phyloP scores from a whole-genome alignment of 2,888 invertebrate genomes.

The Archaeoteleia sp. region DNA sequence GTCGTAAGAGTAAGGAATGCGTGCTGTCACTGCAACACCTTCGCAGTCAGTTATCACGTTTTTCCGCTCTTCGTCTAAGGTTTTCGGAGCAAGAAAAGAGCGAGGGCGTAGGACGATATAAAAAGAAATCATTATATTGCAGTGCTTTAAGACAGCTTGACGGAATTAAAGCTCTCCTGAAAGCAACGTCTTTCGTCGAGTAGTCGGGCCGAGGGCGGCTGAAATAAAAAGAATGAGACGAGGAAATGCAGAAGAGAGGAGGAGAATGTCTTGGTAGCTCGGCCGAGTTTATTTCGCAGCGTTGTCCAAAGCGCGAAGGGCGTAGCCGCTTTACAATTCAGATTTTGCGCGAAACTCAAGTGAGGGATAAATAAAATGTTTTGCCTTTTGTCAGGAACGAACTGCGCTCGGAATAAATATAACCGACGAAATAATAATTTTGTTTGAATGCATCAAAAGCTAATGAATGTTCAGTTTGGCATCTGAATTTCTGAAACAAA shows the following conservation, averaged over 20 bases:
- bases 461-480: no score
- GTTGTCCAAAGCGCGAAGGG: slow-evolving; percentile 16
- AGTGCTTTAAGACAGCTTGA: slow-evolving; percentile 45
- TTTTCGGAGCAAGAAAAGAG: slow-evolving; percentile 16
- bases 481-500: no score
- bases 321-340: slow-evolving; percentile 34
- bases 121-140: slow-evolving; percentile 56
- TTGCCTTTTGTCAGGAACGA: slow-evolving; percentile 16
- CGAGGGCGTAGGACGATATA: slow-evolving; percentile 24
- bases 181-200: slow-evolving; percentile 25
- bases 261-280: slow-evolving; percentile 22
- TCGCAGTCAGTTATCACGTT: no score
- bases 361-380: slow-evolving; percentile 34
- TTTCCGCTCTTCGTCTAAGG: slow-evolving; percentile 19
- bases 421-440: slow-evolving; percentile 31
- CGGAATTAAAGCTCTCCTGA: slow-evolving; percentile 52
- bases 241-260: slow-evolving; percentile 49
- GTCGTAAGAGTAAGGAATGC: no score
- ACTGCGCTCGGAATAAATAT: slow-evolving; percentile 20
- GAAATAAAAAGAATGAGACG: slow-evolving; percentile 28
- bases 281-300: slow-evolving; percentile 26
- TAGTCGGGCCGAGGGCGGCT: slow-evolving; percentile 9
- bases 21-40: no score
- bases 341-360: slow-evolving; percentile 22
- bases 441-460: slow-evolving; percentile 31